phyloP scores from a whole-genome alignment of 2,113 vertebrate species.

The Smithornis capensis region DNA sequence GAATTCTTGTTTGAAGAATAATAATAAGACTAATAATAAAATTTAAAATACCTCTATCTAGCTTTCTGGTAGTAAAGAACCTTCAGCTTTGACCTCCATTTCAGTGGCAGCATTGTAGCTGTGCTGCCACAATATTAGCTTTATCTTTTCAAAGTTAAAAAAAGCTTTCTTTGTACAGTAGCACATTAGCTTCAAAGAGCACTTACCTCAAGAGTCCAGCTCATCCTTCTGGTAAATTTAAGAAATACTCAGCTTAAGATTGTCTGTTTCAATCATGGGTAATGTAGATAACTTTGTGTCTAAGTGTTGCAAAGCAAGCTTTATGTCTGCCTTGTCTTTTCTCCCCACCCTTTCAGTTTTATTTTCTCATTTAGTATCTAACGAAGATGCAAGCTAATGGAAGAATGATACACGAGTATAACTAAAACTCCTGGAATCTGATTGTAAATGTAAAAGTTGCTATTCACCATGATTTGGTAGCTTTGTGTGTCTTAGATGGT shows the following conservation, averaged over 20 bases:
- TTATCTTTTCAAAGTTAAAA: constrained; percentile 66
- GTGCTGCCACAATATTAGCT: constrained; percentile 64
- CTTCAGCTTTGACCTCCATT: constrained; percentile 81
- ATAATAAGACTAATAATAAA: constrained; percentile 9
- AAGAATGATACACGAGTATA: constrained; percentile 37
- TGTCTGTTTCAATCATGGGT: constrained; percentile 67
- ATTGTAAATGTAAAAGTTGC: constrained; percentile 34
- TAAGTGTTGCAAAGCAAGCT: constrained; percentile 59
- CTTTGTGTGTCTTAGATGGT: neutral
- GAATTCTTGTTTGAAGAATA: constrained; percentile 64
- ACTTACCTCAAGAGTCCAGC: constrained; percentile 81
- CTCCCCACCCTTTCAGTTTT: constrained; percentile 27
- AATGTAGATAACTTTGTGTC: constrained; percentile 68
- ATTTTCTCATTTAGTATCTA: constrained; percentile 70
- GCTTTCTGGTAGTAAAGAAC: constrained; percentile 64
- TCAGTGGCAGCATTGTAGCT: constrained; percentile 66
- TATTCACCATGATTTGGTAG: neutral
- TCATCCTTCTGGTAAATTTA: constrained; percentile 79
- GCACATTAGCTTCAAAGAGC: constrained; percentile 73
- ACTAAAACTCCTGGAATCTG: constrained; percentile 21
- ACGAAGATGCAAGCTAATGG: constrained; percentile 62
- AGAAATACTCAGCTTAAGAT: constrained; percentile 78
- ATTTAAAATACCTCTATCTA: constrained; percentile 61
- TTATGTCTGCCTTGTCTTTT: constrained; percentile 50
- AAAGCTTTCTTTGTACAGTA: constrained; percentile 74